Base-by-base conservation (phyloP, 2,797 vertebrate species). In the Tympanoctomys barrerae region DNA sequence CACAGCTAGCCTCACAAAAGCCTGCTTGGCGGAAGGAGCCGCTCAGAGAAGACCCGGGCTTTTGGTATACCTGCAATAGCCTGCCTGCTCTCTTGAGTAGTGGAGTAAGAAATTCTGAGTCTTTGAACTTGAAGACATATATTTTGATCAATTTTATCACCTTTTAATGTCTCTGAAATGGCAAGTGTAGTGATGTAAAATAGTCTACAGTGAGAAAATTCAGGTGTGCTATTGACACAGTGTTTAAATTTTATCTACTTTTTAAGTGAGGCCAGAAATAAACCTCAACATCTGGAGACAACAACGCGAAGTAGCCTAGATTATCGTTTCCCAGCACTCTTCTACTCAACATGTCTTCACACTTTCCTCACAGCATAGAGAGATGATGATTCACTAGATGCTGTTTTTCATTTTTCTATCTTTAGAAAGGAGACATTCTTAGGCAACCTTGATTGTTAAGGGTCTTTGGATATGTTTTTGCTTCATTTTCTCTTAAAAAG, bases 221-320 rank as follows among this genome's bases (percentile, higher is more conserved):
- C 54, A 87, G 19, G 26, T 92, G 13, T 24, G 79, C 1, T 64
- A 42, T 49, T 94, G 57, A 92, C 49, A 68, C 6, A 96, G 66
- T 61, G 46, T 92, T 95, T 80, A 95, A 77, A 70, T 94, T 92
- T 71, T 57, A 66, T 73, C 54, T 82, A 57, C 33, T 89, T 8
- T 96, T 91, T 85, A 81, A 92, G 26, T 95, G 14, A 93, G 28
- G 8, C 66, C 93, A 92, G 75, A 81, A 73, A 95, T 75, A 95
- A 94, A 80, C 22, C 22, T 82, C 19, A 80, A 59, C 49, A 70
- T 88, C 61, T 96, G 75, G 61, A 94, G 62, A 84, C 70, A 86
- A 90, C 54, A 71, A 85, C 61, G 19, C 83, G 84, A 57, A 86
- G 89, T 80, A 92, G n/a, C 4, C 7, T 87, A 91, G 82, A 31